A percentile compares a stretch with the other conserved stretches of the same genome.
These are phyloP conservation scores for Heteromormyrus szaboi DNA, from an alignment of 2,797 vertebrate genomes.

Conservation along the genomic window DNA sequence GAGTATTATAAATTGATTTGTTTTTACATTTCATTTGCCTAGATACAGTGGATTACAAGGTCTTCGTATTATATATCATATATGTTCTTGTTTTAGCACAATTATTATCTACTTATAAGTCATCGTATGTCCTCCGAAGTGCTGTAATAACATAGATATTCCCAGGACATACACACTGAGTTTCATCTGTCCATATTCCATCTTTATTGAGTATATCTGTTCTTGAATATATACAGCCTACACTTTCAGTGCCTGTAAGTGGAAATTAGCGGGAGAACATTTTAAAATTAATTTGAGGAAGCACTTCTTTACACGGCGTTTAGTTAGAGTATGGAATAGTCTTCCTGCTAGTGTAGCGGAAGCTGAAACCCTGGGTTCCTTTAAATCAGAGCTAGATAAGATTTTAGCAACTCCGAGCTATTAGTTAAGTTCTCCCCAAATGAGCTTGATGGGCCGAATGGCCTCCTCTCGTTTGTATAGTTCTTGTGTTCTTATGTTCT, in stretches of 20 bases:
- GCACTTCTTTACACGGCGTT: no score
- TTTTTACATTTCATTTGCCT: neutral
- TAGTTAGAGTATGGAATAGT: no score
- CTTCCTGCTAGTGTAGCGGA: no score
- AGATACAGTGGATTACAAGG: neutral
- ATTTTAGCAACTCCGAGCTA: no score
- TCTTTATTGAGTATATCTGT: neutral
- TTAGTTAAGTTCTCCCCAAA: no score
- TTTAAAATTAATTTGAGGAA: no score
- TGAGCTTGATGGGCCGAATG: no score
- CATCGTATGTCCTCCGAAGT: neutral
- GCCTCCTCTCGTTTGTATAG: no score
- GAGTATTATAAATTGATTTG: neutral
- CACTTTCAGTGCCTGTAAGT: neutral
- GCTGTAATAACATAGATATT: neutral
- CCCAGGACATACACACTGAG: neutral
- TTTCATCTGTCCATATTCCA: neutral
- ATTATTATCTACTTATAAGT: neutral
- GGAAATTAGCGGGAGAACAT: no score
- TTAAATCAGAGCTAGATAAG: no score
- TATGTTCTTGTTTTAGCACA: neutral
- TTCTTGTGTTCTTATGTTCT: no score
- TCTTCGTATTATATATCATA: neutral
- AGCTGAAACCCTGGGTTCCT: no score
- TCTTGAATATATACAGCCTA: neutral